Evolutionary conservation across 2,113 vertebrate species (phyloP), one percentile per base, ranked within the genome.

Genomic region (Lathamus discolor): DNA sequence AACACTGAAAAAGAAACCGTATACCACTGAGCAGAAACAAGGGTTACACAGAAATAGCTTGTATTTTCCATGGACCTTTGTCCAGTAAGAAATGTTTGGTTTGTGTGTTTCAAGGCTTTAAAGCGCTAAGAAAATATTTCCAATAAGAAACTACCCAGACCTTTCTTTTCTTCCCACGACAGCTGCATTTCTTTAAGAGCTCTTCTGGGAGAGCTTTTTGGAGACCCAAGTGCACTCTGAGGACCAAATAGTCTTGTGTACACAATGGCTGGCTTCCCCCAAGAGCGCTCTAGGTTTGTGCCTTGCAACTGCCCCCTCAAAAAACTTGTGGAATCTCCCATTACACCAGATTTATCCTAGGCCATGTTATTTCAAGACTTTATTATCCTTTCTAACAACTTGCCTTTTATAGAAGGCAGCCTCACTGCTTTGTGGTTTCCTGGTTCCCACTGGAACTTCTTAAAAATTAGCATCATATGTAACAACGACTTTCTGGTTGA

Each of bases 341-440:
- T 48, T 86, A 39, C 69, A 79, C 61, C 61, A 24, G 18, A 82
- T 75, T 91, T 92, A 89, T 93, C 86, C 77, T 15, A 48, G 37
- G 22, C 27, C 57, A 69, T 84, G 83, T 82, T 96, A 89, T 95
- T 96, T 87, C 74, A 87, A 75, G 77, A 59, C 33, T 82, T 91
- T 79, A 89, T 95, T 91, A 89, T 78, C 86, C 80, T 81, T 90
- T 89, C 73, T 91, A 92, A 41, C n/a, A 80, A 92, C 14, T 6
- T 95, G 91, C 93, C 92, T 96, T 95, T 96, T 95, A 95, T 89
- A 96, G 96, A 91, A 92, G 55, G 73, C 74, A 68, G 77, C 48
- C 51, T 48, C 4, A 0, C 29, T 68, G 77, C 52, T 91, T 73
- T 87, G 81, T 52, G 35, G 77, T 82, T 97, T 89, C 95, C 94